Conservation (phyloP, 2,797 vertebrate species). For the Poeciliopsis infans region DNA sequence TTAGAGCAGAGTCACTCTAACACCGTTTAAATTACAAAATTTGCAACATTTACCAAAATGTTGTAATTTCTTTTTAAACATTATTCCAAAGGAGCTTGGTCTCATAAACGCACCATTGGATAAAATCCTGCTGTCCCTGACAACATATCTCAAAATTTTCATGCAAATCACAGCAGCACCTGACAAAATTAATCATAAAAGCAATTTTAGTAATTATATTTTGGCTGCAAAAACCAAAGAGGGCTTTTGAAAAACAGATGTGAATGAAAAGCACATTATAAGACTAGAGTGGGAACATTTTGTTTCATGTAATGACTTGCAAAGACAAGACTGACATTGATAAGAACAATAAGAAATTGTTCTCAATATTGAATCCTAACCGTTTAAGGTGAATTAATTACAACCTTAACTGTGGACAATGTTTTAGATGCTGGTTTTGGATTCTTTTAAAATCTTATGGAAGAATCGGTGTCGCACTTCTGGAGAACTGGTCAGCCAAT, state of each 20-base stretch:
- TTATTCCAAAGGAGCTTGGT: slow-evolving; percentile 1
- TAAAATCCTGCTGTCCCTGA: slow-evolving; percentile 13
- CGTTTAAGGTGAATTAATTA: not conserved
- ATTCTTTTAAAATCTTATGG: not conserved
- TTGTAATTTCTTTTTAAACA: not conserved
- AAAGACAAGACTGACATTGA: too few relatives aligned
- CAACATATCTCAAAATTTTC: not conserved
- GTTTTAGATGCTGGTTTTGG: not conserved
- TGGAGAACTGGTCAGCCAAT: not conserved
- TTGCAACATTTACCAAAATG: too few relatives aligned
- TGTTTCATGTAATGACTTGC: too few relatives aligned
- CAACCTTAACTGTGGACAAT: not conserved
- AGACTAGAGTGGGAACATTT: not conserved
- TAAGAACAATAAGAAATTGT: not conserved
- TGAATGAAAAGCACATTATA: not conserved
- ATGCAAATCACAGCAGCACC: slow-evolving; percentile 6
- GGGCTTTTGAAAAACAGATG: not conserved
- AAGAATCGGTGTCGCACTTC: not conserved
- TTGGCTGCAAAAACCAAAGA: not conserved
- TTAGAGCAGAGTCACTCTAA: too few relatives aligned
- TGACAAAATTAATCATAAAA: slow-evolving; percentile 10
- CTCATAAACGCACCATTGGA: not conserved
- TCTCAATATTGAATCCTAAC: not conserved
- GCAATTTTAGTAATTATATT: slow-evolving; percentile 6
- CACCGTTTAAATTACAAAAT: too few relatives aligned